phyloP scores from a whole-genome alignment of 2,888 invertebrate genomes.

The Tholera decimalis region DNA sequence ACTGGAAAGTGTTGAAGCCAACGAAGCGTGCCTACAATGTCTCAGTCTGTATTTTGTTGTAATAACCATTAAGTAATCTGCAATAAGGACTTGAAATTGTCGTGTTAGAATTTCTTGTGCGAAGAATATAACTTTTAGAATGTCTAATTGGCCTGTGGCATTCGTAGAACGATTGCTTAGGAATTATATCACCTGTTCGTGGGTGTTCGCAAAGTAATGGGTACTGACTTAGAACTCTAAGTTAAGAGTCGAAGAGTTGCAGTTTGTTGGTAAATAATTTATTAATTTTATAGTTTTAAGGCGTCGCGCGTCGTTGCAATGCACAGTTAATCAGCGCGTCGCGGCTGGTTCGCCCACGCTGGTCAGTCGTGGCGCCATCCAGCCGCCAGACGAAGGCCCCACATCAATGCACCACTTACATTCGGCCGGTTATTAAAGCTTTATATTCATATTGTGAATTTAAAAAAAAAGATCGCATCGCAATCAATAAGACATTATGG shows the following conservation, averaged over 20 bases:
- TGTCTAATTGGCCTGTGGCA: conserved; percentile 50
- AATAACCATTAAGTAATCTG: conserved; percentile 17
- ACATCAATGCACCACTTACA: conserved; percentile 71
- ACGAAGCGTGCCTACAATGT: conserved; percentile 3
- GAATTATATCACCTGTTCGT: conserved; percentile 56
- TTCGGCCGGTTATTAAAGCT: conserved; percentile 69
- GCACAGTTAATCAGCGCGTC: conserved; percentile 82
- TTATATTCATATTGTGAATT: conserved; percentile 68
- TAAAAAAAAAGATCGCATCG: conserved; percentile 60
- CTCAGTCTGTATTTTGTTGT: neutral
- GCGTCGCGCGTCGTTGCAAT: conserved; percentile 74
- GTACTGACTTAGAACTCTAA: conserved; percentile 49
- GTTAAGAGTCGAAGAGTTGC: conserved; percentile 44
- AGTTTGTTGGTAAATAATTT: conserved; percentile 70
- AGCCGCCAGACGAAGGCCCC: conserved; percentile 70
- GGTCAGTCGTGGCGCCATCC: conserved; percentile 65
- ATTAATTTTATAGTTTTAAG: conserved; percentile 74
- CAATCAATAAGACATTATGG: conserved; percentile 52
- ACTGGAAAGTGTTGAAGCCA: neutral
- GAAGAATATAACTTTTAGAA: conserved; percentile 39
- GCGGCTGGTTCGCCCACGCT: conserved; percentile 84
- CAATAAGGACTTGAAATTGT: conserved; percentile 22
- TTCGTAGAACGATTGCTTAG: conserved; percentile 43
- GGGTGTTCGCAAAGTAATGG: conserved; percentile 56
- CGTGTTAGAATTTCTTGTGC: conserved; percentile 18